These are phyloP conservation scores for Megaustenia siamemsis DNA, from an alignment of 2,888 invertebrate genomes.

Conservation along the genomic window DNA sequence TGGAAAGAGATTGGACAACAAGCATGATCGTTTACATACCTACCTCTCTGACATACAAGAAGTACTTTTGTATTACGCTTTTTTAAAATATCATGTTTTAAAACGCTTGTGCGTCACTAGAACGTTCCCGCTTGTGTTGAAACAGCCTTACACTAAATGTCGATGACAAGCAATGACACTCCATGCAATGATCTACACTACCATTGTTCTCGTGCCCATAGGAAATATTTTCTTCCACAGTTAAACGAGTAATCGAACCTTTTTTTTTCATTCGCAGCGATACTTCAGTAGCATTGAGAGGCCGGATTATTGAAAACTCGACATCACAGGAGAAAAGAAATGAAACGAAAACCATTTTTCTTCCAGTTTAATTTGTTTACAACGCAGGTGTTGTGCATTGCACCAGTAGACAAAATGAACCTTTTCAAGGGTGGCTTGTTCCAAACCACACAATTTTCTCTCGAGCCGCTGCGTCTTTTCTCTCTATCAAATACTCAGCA, in stretches of 20 bases:
- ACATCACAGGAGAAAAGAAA: conserved; percentile 7
- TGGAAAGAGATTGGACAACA: too few relatives aligned
- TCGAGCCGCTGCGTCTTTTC: conserved; percentile 6
- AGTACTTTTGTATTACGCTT: too few relatives aligned
- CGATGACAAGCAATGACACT: too few relatives aligned
- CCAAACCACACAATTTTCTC: conserved; percentile 31
- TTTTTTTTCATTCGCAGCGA: neutral
- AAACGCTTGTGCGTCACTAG: too few relatives aligned
- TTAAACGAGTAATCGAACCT: neutral
- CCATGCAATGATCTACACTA: too few relatives aligned
- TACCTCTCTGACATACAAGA: too few relatives aligned
- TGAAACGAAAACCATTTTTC: conserved; percentile 4
- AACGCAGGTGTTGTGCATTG: conserved; percentile 35
- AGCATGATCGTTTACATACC: too few relatives aligned
- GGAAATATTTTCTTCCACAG: too few relatives aligned
- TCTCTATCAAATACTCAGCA: neutral
- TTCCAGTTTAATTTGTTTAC: conserved; percentile 17
- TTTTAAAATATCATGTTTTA: too few relatives aligned
- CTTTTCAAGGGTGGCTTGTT: conserved; percentile 6
- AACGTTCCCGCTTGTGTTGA: too few relatives aligned
- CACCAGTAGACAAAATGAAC: conserved; percentile 27
- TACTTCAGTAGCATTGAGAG: neutral
- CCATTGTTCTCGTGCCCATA: too few relatives aligned
- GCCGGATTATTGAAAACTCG: neutral
- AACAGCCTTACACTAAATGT: too few relatives aligned